Evolutionary conservation across 2,888 invertebrate species (phyloP), one percentile per base, ranked within the genome.

Genomic region (Augiades crinisus): DNA sequence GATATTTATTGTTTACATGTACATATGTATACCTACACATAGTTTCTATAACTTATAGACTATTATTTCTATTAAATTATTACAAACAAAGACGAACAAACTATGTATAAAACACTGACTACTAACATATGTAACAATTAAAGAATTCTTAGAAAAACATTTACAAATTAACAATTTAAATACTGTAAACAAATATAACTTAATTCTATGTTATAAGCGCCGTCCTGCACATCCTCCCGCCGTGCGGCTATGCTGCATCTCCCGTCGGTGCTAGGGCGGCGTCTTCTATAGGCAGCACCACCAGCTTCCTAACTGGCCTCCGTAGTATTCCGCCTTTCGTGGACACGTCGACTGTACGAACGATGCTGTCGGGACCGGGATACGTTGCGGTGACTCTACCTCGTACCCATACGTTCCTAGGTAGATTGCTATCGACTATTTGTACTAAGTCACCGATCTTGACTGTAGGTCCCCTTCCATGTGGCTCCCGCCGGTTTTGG

Each of bases 401-500:
- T 8, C 49, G 27, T 3, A 44, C 46, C 59, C 55, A 57, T 5
- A 49, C 31, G 43, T 57, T 57, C 1, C 54, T 33, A 3, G 59
- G 57, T 10, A 54, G 34, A 27, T 21, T 46, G 8, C 24, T 14
- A 33, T 59, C 59, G 0, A 31, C 30, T 5, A 59, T 36, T 1
- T 47, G 7, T 0, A 57, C 56, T 2, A 54, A 0, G 43, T 58
- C 58, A 6, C 52, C 52, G 1, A 41, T 30, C 13, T 38, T 17
- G 2, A 51, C 5, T 2, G 21, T 10, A 1, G 36, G 8, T 0
- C 33, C 53, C 8, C 24, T 33, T 6, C 49, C 46, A 10, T 38
- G 38, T 3, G 55, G 51, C 52, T 55, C 58, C 52, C 58, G 55
- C 49, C 55, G 58, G 46, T 58, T 5, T 30, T 58, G 58, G 2